Percentiles rank a stretch among this genome's conserved stretches.
These are phyloP conservation scores for Lepidothrix coronata DNA, from an alignment of 2,113 vertebrate species.

Conservation along the genomic window DNA sequence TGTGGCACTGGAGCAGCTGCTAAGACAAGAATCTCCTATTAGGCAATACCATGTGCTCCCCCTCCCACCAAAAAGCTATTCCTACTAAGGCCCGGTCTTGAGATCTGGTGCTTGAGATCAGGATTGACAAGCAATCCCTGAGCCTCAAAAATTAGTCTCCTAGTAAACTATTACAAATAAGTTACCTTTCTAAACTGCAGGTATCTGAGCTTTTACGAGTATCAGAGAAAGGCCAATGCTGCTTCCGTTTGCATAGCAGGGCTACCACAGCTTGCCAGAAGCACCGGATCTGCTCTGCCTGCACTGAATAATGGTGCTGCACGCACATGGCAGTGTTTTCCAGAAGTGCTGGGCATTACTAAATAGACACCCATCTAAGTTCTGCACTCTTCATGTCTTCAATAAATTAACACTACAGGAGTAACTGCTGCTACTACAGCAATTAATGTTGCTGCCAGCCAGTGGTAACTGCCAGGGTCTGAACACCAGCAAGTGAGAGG, in stretches of 20 bases:
- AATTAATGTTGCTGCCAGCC: background rate
- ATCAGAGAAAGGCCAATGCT: background rate
- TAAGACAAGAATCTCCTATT: background rate
- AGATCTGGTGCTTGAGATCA: background rate
- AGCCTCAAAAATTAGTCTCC: background rate
- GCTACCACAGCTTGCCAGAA: background rate
- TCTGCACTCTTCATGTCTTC: background rate
- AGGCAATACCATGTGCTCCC: background rate
- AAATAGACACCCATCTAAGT: background rate
- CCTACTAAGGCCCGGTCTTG: background rate
- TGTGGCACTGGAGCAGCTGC: background rate
- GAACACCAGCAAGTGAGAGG: background rate
- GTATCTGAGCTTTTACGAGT: background rate
- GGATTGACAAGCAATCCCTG: background rate
- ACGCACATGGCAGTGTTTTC: fast-evolving
- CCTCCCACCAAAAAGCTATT: background rate
- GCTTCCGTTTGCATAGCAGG: background rate
- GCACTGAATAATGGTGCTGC: background rate
- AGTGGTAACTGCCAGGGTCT: background rate
- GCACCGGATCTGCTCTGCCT: fast-evolving
- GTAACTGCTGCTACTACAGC: background rate
- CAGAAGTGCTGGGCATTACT: background rate
- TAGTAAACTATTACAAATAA: background rate
- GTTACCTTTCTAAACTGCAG: background rate
- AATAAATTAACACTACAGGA: background rate